Evolutionary conservation across 1,140 invertebrate species (phyloP), one percentile per base, ranked within the genome.

Genomic region (Anthonomus grandis): DNA sequence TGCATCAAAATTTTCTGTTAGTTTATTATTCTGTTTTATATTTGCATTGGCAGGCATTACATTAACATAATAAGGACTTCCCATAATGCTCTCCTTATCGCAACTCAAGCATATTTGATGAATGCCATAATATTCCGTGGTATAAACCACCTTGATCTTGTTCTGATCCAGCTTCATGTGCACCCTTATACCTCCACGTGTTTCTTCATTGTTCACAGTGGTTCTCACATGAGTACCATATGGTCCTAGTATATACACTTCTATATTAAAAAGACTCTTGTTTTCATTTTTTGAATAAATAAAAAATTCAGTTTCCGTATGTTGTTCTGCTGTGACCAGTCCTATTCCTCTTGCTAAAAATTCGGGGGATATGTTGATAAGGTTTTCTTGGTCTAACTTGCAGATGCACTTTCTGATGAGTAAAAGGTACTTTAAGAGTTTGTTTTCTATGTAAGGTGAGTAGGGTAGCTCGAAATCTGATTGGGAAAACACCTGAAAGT

Each of bases 311-410:
- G 63, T 61, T 70, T 76, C 77, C 50, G 74, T 73, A 44, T 78
- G 73, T 44, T 76, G 67, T 66, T 78, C 78, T 15, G 77, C 78
- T 24, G 76, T 75, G 27, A 76, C 69, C 15, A 83, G 69, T 2
- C 81, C 81, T 65, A 81, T 80, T 19, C 81, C 80, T 64, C 75
- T 74, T 10, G 78, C 79, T 1, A 81, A 69, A 57, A 80, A 83
- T 57, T 76, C 74, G 5, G 76, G 64, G n/a, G 74, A 31, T 23
- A 15, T 36, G n/a, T 25, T 25, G 13, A 15, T n/a, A 42, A 24
- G 54, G 39, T 34, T 68, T 64, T 67, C 66, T 69, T 72, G 9
- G 68, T 48, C 34, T 24, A 46, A 48, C 24, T 74, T 73, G 3
- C 64, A 64, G n/a, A 79, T 64, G n/a, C 75, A 72, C 57, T 75